Percentiles rank a stretch among this genome's conserved stretches.
Evolutionary conservation across 2,888 invertebrate species (phyloP).

Genomic region (Cantharis lateralis): DNA sequence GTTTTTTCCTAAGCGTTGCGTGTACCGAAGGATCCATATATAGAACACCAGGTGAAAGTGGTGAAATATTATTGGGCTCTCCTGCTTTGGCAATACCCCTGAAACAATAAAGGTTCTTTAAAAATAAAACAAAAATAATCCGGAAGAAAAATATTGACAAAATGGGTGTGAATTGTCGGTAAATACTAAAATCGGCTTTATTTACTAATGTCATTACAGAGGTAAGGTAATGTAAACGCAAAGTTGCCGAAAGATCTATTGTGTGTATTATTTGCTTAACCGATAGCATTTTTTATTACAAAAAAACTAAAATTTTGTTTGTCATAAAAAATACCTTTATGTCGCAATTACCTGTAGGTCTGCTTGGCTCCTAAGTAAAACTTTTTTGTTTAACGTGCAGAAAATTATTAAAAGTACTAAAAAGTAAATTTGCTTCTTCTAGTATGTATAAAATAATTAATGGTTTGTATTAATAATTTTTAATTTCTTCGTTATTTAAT

Average conservation of each 20-base stretch:
- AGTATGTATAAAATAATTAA: constrained; percentile 8
- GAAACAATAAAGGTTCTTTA: constrained; percentile 47
- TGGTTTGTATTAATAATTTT: constrained; percentile 11
- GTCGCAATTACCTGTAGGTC: neutral
- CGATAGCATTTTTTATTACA: neutral
- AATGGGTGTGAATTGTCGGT: constrained; percentile 42
- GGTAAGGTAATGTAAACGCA: constrained; percentile 15
- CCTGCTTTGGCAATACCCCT: constrained; percentile 96
- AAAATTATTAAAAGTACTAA: neutral
- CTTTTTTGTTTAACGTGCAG: neutral
- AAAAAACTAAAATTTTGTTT: neutral
- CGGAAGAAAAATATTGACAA: constrained; percentile 27
- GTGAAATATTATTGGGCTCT: constrained; percentile 89
- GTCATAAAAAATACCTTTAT: neutral
- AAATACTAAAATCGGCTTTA: constrained; percentile 35
- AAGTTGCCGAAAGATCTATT: constrained; percentile 13
- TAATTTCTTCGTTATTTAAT: constrained; percentile 16
- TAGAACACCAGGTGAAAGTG: constrained; percentile 75
- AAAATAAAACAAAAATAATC: constrained; percentile 13
- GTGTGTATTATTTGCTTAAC: neutral
- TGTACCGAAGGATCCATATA: constrained; percentile 84
- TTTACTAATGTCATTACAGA: constrained; percentile 30
- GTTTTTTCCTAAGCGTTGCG: constrained; percentile 84
- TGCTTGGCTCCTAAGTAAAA: neutral
- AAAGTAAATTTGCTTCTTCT: constrained; percentile 6